These are phyloP conservation scores for Halcyon leucocephala DNA, from an alignment of 2,797 vertebrate genomes.

Conservation along the genomic window DNA sequence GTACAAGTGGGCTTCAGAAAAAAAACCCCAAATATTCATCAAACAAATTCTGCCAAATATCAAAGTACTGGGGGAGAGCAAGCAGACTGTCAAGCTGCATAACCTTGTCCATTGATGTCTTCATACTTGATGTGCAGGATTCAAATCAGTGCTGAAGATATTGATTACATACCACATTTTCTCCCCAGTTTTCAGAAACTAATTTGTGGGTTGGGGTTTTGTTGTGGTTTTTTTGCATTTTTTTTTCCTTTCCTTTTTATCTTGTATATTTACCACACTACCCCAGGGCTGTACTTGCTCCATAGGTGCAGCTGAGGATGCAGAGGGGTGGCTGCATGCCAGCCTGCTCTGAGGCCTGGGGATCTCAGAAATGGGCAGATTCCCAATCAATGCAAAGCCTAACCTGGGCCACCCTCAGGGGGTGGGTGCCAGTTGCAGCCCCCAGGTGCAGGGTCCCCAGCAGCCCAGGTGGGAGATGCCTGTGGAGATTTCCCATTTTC, in stretches of 20 bases:
- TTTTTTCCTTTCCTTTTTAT: not conserved
- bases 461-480: not conserved
- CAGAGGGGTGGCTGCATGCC: not conserved
- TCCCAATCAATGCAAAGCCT: not conserved
- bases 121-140: not conserved
- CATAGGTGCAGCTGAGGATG: not conserved
- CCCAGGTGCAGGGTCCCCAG: rapidly evolving
- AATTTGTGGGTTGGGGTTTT: no score
- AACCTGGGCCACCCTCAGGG: not conserved
- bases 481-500: not conserved
- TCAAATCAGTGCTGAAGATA: not conserved
- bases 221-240: no score
- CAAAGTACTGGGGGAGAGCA: not conserved
- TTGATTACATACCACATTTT: not conserved
- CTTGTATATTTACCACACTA: not conserved
- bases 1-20: not conserved
- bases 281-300: not conserved
- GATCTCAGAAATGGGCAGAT: not conserved
- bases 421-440: not conserved
- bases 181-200: not conserved
- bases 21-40: not conserved
- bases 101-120: not conserved
- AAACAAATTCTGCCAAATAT: slow-evolving; percentile 1
- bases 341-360: not conserved
- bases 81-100: not conserved